These are phyloP conservation scores for Cryptoprocta ferox DNA, from an alignment of 2,797 vertebrate species.

Conservation along the genomic window DNA sequence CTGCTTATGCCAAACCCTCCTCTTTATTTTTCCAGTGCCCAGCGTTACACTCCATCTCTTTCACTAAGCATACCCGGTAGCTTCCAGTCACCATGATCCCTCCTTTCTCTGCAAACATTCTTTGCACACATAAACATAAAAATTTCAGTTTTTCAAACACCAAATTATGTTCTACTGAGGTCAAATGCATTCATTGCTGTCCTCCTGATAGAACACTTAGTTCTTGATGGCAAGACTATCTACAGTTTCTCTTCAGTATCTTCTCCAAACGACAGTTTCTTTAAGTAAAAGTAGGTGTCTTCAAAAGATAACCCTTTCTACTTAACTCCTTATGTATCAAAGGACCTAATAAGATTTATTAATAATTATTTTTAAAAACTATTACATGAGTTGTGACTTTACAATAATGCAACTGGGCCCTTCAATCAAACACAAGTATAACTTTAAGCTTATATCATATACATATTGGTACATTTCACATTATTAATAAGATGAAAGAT, in stretches of 20 bases:
- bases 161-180: background rate
- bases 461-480: background rate
- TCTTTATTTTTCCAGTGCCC: background rate
- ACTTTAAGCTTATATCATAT: background rate
- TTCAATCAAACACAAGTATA: background rate
- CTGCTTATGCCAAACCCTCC: background rate
- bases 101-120: background rate
- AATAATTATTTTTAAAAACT: background rate
- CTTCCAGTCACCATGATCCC: background rate
- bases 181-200: background rate
- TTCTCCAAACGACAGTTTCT: background rate
- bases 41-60: background rate
- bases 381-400: background rate
- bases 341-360: background rate
- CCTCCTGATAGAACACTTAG: background rate
- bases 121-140: background rate
- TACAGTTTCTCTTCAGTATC: background rate
- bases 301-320: background rate
- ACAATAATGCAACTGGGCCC: background rate
- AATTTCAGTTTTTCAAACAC: background rate
- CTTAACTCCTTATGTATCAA: background rate
- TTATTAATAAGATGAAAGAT: background rate
- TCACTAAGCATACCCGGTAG: background rate
- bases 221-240: background rate
- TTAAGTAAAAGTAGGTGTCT: background rate